phyloP scores from a whole-genome alignment of 2,113 vertebrate species.

The Embiotoca jacksoni region DNA sequence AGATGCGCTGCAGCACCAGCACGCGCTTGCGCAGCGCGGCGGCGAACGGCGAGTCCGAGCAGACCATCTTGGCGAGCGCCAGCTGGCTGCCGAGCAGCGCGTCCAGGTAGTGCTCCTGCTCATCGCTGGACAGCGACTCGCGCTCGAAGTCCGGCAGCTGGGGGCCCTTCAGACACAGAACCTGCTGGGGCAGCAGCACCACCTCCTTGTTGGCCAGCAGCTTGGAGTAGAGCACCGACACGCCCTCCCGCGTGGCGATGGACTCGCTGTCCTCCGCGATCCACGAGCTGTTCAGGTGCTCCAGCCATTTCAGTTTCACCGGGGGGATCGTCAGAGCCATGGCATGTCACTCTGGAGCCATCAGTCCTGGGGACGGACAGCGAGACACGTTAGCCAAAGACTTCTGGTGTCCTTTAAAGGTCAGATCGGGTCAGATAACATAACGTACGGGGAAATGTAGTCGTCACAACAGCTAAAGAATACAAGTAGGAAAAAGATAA shows the following conservation, averaged over 20 bases:
- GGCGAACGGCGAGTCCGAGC: slow-evolving; percentile 97
- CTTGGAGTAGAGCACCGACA: slow-evolving; percentile 92
- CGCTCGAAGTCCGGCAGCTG: slow-evolving; percentile 98
- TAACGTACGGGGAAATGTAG: too few species aligned
- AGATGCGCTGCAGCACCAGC: slow-evolving; percentile 95
- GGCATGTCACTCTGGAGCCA: slow-evolving; percentile 90
- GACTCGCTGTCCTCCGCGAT: slow-evolving; percentile 99
- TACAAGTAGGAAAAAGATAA: too few species aligned
- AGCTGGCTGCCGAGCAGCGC: slow-evolving; percentile 97
- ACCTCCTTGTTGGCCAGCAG: slow-evolving; percentile 97
- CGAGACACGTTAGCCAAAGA: too few species aligned
- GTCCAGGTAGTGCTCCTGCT: slow-evolving; percentile 98
- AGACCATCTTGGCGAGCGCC: slow-evolving; percentile 97
- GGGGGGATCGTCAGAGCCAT: slow-evolving; percentile 97
- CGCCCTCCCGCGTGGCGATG: slow-evolving; percentile 95
- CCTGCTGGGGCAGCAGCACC: slow-evolving; percentile 95
- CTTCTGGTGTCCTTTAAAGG: too few species aligned
- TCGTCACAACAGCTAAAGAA: too few species aligned
- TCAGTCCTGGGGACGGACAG: slow-evolving; percentile 82
- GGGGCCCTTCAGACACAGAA: slow-evolving; percentile 97
- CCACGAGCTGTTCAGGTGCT: slow-evolving; percentile 99
- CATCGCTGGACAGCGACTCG: slow-evolving; percentile 96
- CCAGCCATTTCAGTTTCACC: slow-evolving; percentile 98
- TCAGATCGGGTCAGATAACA: too few species aligned
- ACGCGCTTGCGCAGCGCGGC: slow-evolving; percentile 94